These are phyloP conservation scores for Chionis minor DNA, from an alignment of 2,113 vertebrate genomes.

Conservation along the genomic window DNA sequence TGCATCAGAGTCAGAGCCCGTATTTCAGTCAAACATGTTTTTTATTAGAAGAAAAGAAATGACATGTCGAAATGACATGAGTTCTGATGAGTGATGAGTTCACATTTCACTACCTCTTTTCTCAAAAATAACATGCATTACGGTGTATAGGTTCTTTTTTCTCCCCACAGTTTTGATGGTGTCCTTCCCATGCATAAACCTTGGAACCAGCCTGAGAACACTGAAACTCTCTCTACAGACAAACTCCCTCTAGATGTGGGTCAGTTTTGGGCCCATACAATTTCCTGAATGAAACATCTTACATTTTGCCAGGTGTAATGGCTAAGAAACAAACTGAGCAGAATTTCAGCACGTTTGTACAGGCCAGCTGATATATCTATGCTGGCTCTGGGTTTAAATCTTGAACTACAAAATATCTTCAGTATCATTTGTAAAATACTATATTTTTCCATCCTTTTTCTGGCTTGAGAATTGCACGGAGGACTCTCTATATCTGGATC, in stretches of 20 bases:
- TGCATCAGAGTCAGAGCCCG: background rate
- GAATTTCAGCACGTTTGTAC: background rate
- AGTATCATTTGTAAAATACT: background rate
- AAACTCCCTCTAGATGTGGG: accelerated
- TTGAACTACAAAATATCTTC: background rate
- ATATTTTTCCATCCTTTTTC: background rate
- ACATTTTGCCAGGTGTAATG: background rate
- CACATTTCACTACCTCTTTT: background rate
- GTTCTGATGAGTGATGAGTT: background rate
- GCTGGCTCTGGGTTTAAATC: background rate
- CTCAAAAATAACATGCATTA: background rate
- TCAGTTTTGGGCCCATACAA: accelerated
- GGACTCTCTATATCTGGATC: background rate
- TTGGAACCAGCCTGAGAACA: background rate
- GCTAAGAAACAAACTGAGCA: background rate
- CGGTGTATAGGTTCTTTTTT: background rate
- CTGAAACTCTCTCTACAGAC: background rate
- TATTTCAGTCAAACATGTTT: background rate
- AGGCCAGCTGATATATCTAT: background rate
- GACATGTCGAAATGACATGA: accelerated
- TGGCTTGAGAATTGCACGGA: background rate
- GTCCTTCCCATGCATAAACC: background rate
- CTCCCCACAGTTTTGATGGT: background rate
- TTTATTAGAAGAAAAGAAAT: background rate
- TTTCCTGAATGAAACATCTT: background rate